Evolutionary conservation across 2,888 invertebrate species (phyloP).

Genomic region (Argyresthia goedartella): DNA sequence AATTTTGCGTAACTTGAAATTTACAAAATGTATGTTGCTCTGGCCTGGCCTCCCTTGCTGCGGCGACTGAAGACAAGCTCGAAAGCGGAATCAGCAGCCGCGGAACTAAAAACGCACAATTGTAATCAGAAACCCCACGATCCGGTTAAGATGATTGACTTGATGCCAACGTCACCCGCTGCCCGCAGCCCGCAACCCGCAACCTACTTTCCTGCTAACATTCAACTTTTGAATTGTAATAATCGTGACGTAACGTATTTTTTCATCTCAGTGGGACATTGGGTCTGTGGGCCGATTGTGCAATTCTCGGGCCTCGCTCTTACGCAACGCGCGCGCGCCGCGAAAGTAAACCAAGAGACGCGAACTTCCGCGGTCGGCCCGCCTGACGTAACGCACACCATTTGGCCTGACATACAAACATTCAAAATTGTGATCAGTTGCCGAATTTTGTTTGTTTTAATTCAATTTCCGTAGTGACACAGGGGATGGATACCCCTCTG

Average conservation of each 20-base stretch:
- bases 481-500: background rate
- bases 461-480: background rate
- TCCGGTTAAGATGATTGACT: background rate
- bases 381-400: conserved; percentile 40
- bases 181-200: conserved; percentile 64
- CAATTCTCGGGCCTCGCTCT: conserved; percentile 49
- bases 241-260: conserved; percentile 38
- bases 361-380: conserved; percentile 40
- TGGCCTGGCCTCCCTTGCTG: too few species aligned
- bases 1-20: too few species aligned
- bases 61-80: too few species aligned
- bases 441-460: background rate
- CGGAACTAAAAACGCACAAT: background rate
- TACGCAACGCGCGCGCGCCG: conserved; percentile 22
- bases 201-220: conserved; percentile 56
- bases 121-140: background rate
- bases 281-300: conserved; percentile 56
- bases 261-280: conserved; percentile 50
- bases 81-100: too few species aligned
- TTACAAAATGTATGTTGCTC: too few species aligned
- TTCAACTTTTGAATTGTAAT: conserved; percentile 40
- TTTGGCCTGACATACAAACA: conserved; percentile 6
- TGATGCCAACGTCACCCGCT: conserved; percentile 40
- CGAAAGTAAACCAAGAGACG: conserved; percentile 52
- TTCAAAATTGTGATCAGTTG: background rate